These are phyloP conservation scores for Anthoscopus minutus DNA, from an alignment of 2,113 vertebrate species.

Conservation along the genomic window DNA sequence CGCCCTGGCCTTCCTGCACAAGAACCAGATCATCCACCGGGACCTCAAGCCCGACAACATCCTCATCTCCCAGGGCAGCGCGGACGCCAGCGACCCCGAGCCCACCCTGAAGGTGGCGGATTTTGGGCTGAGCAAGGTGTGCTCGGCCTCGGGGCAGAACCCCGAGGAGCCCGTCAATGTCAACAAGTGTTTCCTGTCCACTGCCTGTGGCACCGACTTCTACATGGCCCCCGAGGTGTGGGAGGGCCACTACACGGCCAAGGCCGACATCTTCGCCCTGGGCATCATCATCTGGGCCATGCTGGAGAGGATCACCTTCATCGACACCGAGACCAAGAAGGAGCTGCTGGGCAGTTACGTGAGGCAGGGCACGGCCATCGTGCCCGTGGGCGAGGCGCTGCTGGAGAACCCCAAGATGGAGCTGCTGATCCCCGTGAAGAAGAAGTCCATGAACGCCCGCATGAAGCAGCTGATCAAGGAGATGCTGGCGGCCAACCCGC, in stretches of 20 bases:
- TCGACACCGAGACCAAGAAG: constrained; percentile 92
- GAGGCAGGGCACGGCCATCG: constrained; percentile 86
- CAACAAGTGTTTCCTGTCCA: constrained; percentile 95
- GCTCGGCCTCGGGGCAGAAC: constrained; percentile 83
- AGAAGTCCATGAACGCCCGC: constrained; percentile 89
- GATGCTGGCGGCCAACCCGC: constrained; percentile 94
- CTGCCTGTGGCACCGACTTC: constrained; percentile 93
- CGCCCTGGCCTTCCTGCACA: constrained; percentile 94
- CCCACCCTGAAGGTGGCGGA: constrained; percentile 94
- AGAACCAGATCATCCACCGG: constrained; percentile 93
- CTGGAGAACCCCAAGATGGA: constrained; percentile 97
- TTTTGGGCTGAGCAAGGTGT: constrained; percentile 95
- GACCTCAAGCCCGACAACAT: constrained; percentile 98
- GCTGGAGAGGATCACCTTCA: constrained; percentile 93
- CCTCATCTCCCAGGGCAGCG: constrained; percentile 83
- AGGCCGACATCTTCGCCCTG: constrained; percentile 95
- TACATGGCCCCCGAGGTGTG: constrained; percentile 98
- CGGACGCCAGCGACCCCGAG: constrained; percentile 74
- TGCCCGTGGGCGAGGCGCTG: constrained; percentile 92
- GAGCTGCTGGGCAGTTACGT: constrained; percentile 93
- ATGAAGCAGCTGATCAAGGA: constrained; percentile 96
- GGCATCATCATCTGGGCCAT: constrained; percentile 98
- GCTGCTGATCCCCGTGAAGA: constrained; percentile 90
- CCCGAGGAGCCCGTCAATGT: constrained; percentile 89
- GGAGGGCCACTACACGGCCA: constrained; percentile 97